These are phyloP conservation scores for Brachionus calyciflorus DNA, from an alignment of 1,140 invertebrate genomes.

Conservation along the genomic window DNA sequence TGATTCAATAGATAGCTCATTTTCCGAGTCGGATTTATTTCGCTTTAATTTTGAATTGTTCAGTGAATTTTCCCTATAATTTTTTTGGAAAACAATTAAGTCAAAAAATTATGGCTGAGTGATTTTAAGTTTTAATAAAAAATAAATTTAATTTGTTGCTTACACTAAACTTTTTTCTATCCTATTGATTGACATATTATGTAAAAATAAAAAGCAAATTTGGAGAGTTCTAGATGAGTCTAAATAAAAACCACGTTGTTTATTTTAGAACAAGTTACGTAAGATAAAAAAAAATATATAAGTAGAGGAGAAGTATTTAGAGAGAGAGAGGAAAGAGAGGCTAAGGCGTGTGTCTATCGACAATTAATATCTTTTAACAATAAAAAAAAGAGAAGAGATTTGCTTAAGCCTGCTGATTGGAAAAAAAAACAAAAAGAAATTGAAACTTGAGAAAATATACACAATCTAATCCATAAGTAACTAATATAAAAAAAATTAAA, in stretches of 20 bases:
- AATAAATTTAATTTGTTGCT: neutral
- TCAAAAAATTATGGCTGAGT: no score
- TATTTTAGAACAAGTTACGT: no score
- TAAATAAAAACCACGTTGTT: conserved; percentile 6
- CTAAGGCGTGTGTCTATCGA: no score
- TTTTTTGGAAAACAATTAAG: neutral
- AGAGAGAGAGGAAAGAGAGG: neutral
- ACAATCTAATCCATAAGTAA: no score
- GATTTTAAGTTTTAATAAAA: neutral
- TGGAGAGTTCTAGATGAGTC: conserved; percentile 9
- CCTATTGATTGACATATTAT: conserved; percentile 26
- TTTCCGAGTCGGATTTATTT: conserved; percentile 18
- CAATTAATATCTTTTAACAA: no score
- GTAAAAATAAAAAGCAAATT: no score
- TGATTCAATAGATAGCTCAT: conserved; percentile 6
- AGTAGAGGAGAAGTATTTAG: neutral
- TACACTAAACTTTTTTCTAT: conserved; percentile 14
- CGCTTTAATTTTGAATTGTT: neutral
- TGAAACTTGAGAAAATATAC: no score
- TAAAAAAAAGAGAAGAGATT: no score
- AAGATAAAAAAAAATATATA: neutral
- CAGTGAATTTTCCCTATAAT: neutral
- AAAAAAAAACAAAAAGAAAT: no score
- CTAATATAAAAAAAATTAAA: neutral
- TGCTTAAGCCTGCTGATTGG: no score